These are phyloP conservation scores for Camelus dromedarius DNA, from an alignment of 2,113 vertebrate species.

Conservation along the genomic window DNA sequence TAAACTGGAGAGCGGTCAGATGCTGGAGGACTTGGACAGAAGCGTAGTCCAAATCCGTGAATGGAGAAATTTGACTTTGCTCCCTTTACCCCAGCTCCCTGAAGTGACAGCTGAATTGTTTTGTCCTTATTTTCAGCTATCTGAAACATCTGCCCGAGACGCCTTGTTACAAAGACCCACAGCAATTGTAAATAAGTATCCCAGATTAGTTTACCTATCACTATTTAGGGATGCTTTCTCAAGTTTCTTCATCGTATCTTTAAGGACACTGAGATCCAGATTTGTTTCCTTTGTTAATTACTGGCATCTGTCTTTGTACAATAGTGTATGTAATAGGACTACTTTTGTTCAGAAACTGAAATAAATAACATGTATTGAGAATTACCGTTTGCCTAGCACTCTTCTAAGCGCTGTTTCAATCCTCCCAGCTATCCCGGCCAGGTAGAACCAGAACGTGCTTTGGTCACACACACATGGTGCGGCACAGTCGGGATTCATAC, in stretches of 20 bases:
- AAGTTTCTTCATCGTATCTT: background rate
- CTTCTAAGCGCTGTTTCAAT: background rate
- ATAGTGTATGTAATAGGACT: background rate
- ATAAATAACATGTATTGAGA: background rate
- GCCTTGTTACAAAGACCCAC: background rate
- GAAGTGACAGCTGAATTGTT: background rate
- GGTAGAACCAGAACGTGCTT: background rate
- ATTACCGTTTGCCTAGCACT: background rate
- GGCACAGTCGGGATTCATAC: background rate
- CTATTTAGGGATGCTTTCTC: background rate
- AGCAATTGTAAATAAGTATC: background rate
- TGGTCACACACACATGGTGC: background rate
- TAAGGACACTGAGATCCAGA: background rate
- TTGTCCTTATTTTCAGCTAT: background rate
- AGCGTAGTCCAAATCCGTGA: background rate
- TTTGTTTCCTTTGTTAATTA: background rate
- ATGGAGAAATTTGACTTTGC: background rate
- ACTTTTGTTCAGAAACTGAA: conserved; percentile 17
- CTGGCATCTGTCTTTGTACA: background rate
- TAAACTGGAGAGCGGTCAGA: background rate
- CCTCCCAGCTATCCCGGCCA: background rate
- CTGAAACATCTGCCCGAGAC: conserved; percentile 3
- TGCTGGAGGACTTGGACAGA: background rate
- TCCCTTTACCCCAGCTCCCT: background rate
- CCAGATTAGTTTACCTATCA: background rate